Percentiles rank a stretch among this genome's conserved stretches.
phyloP scores from a whole-genome alignment of 2,797 vertebrate genomes.

The Gymnoscopelus microlampas region DNA sequence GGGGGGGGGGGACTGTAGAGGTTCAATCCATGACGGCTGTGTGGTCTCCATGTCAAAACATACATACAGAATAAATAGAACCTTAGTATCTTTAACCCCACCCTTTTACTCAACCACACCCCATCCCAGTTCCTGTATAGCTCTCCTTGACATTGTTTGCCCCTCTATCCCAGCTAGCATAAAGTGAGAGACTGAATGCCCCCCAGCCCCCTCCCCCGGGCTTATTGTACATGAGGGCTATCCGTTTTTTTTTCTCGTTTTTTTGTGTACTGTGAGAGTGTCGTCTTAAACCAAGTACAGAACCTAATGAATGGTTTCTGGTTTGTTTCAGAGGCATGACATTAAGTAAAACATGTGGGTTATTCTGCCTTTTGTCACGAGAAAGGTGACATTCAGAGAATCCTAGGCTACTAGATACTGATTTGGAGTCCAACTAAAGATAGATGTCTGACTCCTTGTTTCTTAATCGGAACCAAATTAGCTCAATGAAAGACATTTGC shows the following conservation, averaged over 20 bases:
- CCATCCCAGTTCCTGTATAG: neutral
- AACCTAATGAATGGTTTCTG: slow-evolving; percentile 26
- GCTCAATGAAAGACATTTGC: neutral
- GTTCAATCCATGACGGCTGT: neutral
- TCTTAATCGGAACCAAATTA: slow-evolving; percentile 21
- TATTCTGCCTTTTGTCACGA: neutral
- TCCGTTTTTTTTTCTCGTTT: slow-evolving; percentile 36
- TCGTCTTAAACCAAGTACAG: neutral
- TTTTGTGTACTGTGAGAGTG: too few species aligned
- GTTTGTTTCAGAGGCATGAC: slow-evolving; percentile 6
- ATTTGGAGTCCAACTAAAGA: neutral
- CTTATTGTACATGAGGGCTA: slow-evolving; percentile 63
- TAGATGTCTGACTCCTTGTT: neutral
- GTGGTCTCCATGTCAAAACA: too few species aligned
- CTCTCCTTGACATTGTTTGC: slow-evolving; percentile 10
- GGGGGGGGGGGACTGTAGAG: neutral
- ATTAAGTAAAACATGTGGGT: neutral
- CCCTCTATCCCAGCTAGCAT: neutral
- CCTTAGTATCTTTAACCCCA: neutral
- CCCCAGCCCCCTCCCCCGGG: neutral
- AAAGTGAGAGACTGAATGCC: slow-evolving; percentile 1
- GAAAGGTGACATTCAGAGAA: neutral
- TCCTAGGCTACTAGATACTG: neutral
- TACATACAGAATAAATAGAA: too few species aligned
- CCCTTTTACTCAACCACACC: neutral